Base-by-base conservation (phyloP, 2,113 vertebrate species). In the Prolemur simus region DNA sequence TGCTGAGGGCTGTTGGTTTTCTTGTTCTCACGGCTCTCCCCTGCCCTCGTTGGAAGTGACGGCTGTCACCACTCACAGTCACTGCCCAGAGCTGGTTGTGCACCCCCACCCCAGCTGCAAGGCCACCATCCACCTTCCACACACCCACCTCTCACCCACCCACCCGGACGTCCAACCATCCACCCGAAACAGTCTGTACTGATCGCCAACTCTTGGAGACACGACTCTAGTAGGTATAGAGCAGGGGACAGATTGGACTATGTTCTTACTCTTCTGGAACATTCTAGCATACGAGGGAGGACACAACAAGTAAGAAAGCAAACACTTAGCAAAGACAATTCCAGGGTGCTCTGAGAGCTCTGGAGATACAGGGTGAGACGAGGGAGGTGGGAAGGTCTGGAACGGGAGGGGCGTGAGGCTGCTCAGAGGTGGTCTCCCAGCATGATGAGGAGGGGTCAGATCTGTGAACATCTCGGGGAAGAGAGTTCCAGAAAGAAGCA, bases 301-400 rank as follows among this genome's bases (percentile, higher is more conserved):
- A 54, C 15, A 54, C 25, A 73, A 13, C 10, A 4, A 54, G 2
- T 69, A 45, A 63, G 60, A 13, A 34, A 58, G 68, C 52, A 82
- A 25, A 34, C 7, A 37, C 12, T 73, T 8, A 20, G 39, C 56
- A n/a, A 42, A 49, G 32, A 18, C 29, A 2, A 8, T 4, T n/a
- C 27, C 25, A 23, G 77, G 34, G 54, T 13, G 39, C 17, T n/a
- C 8, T 7, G 1, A 8, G 54, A 23, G 6, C n/a, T 18, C 3
- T 12, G 47, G 34, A 8, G 34, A 17, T 1, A 5, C 1, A 34
- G n/a, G 49, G 66, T 12, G 47, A 49, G 63, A 23, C 27, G 37
- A 12, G 74, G 20, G 1, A 0, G 25, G 5, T 6, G 15, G 66
- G 49, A 14, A 4, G 1, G 23, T 60, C 58, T 12, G 21, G 10